These are phyloP conservation scores for Plectrocnemia conspersa DNA, from an alignment of 1,140 invertebrate genomes.

Conservation along the genomic window DNA sequence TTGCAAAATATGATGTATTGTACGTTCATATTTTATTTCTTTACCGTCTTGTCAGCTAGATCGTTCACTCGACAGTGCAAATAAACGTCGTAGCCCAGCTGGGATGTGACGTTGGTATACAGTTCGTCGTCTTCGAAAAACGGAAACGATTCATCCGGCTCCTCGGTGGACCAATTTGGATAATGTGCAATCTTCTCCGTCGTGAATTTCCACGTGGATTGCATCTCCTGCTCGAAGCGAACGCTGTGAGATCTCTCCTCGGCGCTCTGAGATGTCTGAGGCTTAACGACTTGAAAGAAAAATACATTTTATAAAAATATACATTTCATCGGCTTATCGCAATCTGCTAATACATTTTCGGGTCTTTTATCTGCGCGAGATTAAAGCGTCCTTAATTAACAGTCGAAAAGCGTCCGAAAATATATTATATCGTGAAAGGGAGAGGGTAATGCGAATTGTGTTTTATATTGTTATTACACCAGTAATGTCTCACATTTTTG, in stretches of 20 bases:
- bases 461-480: not conserved
- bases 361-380: no score
- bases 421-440: no score
- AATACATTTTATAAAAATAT: no score
- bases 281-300: conserved; percentile 13
- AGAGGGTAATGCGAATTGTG: not conserved
- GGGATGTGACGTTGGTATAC: conserved; percentile 54
- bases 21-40: conserved; percentile 29
- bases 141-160: conserved; percentile 10
- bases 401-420: no score
- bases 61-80: conserved; percentile 62
- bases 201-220: not conserved
- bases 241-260: conserved; percentile 8
- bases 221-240: not conserved
- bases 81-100: conserved; percentile 56
- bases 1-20: no score
- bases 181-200: conserved; percentile 1
- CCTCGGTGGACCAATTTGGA: conserved; percentile 7
- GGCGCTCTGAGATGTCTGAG: not conserved
- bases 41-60: conserved; percentile 59
- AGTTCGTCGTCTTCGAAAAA: conserved; percentile 17
- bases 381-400: no score
- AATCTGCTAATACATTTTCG: no score
- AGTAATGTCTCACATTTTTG: not conserved
- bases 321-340: no score